phyloP scores from a whole-genome alignment of 2,888 invertebrate genomes.

The Selenia dentaria region DNA sequence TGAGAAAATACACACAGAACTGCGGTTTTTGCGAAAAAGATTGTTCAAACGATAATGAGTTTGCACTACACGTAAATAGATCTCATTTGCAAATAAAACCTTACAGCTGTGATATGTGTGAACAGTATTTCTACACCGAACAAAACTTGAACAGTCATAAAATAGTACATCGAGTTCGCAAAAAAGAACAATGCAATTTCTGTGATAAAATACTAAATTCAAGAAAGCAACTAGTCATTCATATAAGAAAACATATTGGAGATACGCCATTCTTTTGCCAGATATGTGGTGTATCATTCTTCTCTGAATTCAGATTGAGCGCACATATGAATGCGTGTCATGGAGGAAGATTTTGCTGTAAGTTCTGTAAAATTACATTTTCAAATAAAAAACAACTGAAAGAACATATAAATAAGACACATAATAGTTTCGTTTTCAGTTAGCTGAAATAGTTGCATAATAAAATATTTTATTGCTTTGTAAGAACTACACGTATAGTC shows the following conservation, averaged over 20 bases:
- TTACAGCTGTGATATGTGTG: constrained; percentile 74
- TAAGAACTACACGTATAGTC: too few species aligned
- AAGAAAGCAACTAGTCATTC: constrained; percentile 63
- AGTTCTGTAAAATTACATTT: constrained; percentile 60
- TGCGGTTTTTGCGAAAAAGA: constrained; percentile 75
- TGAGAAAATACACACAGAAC: constrained; percentile 43
- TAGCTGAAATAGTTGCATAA: not conserved
- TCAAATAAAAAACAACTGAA: constrained; percentile 56
- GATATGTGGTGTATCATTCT: constrained; percentile 59
- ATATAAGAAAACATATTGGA: constrained; percentile 71
- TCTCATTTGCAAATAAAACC: constrained; percentile 75
- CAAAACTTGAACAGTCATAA: constrained; percentile 64
- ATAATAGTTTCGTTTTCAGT: constrained; percentile 53
- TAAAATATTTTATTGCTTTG: too few species aligned
- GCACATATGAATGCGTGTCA: constrained; percentile 61
- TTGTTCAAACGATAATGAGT: constrained; percentile 60
- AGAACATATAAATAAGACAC: constrained; percentile 53
- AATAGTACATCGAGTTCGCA: constrained; percentile 54
- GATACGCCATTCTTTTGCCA: constrained; percentile 63
- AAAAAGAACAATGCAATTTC: constrained; percentile 62
- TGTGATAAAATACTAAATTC: constrained; percentile 62
- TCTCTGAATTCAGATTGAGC: constrained; percentile 52
- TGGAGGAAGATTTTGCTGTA: constrained; percentile 66
- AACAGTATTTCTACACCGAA: constrained; percentile 67
- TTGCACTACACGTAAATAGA: constrained; percentile 72